Percentiles rank a stretch among this genome's conserved stretches.
Evolutionary conservation across 2,888 invertebrate species (phyloP).

Genomic region (Caenorhabditis sp.): DNA sequence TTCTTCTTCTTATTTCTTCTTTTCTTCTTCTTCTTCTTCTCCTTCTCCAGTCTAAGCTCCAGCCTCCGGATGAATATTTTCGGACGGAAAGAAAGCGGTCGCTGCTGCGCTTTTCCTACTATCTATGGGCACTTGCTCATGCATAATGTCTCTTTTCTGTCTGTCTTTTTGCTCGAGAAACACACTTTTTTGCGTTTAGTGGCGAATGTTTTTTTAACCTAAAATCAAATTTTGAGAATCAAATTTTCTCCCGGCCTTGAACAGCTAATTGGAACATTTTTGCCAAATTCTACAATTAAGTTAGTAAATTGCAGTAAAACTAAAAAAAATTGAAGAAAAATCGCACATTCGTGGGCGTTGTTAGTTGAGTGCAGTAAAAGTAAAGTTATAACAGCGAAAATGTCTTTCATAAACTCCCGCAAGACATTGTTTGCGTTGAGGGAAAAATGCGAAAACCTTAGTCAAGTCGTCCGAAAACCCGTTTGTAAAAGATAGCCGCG

Average conservation of each 20-base stretch:
- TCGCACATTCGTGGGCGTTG: conserved; percentile 31
- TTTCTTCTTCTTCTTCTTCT: conserved; percentile 13
- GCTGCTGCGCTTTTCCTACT: conserved; percentile 10
- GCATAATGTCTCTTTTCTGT: conserved; percentile 47
- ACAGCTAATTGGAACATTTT: conserved; percentile 2
- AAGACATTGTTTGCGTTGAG: conserved; percentile 46
- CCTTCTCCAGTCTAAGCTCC: too few species aligned
- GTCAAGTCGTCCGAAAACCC: conserved; percentile 35
- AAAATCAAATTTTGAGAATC: too few species aligned
- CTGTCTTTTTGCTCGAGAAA: neutral
- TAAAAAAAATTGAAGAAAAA: conserved; percentile 8
- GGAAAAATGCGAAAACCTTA: conserved; percentile 27
- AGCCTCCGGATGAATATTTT: conserved; percentile 29
- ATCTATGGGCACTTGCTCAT: conserved; percentile 43
- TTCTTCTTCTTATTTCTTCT: conserved; percentile 6
- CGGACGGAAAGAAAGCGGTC: neutral
- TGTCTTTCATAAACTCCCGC: conserved; percentile 28
- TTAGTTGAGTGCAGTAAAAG: conserved; percentile 56
- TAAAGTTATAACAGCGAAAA: neutral
- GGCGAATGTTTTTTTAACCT: too few species aligned
- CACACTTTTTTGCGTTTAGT: neutral
- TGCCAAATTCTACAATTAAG: too few species aligned
- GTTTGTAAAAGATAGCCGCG: conserved; percentile 25
- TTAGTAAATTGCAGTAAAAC: too few species aligned
- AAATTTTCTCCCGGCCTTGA: too few species aligned